phyloP scores from a whole-genome alignment of 2,113 vertebrate species.

The Saccopteryx leptura region DNA sequence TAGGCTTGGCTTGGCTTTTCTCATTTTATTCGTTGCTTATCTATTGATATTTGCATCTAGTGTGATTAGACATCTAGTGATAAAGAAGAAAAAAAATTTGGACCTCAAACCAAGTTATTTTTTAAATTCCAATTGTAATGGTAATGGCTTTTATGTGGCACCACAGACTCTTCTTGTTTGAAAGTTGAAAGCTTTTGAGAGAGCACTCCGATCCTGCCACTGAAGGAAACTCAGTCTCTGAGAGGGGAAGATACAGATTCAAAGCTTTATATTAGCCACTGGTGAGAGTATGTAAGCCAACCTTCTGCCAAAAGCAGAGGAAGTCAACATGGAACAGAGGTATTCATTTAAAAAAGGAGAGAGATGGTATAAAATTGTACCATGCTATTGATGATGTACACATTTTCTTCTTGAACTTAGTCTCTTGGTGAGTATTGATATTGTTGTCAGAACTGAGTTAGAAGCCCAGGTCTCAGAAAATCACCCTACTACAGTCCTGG shows the following conservation, averaged over 20 bases:
- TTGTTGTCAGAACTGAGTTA: not conserved
- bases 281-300: not conserved
- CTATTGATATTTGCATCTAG: not conserved
- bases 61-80: not conserved
- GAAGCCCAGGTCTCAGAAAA: not conserved
- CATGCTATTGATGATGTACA: not conserved
- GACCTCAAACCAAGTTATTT: not conserved
- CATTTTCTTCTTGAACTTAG: not conserved
- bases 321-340: fast-evolving
- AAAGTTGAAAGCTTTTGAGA: not conserved
- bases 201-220: not conserved
- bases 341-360: not conserved
- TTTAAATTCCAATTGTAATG: not conserved
- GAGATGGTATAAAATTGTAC: not conserved
- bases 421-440: not conserved
- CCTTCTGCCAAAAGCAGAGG: not conserved
- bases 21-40: not conserved
- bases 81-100: not conserved
- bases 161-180: not conserved
- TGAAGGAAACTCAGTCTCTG: not conserved
- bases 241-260: not conserved
- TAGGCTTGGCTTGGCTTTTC: not conserved
- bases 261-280: not conserved
- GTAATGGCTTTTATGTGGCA: not conserved
- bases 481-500: not conserved